A percentile compares a stretch with the other conserved stretches of the same genome.
phyloP scores from a whole-genome alignment of 1,140 invertebrate species.

The Heliconius hewitsoni region DNA sequence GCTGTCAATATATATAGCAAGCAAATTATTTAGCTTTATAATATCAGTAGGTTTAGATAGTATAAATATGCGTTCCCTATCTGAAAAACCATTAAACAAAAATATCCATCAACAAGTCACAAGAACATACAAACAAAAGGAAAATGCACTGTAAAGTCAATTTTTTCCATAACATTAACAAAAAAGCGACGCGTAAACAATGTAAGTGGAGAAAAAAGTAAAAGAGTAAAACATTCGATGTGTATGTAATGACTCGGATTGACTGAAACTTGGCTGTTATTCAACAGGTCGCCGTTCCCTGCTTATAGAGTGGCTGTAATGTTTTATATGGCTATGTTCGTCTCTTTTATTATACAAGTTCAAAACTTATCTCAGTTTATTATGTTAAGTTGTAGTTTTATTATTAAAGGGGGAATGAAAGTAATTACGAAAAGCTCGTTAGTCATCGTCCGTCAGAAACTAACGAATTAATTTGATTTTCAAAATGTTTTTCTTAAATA shows the following conservation, averaged over 20 bases:
- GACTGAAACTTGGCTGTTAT: slow-evolving; percentile 26
- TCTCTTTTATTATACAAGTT: background rate
- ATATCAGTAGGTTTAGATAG: too few species aligned
- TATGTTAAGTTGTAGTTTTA: too few species aligned
- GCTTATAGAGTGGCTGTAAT: slow-evolving; percentile 23
- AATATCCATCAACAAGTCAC: background rate
- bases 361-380: too few species aligned
- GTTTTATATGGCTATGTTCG: background rate
- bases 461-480: too few species aligned
- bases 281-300: slow-evolving; percentile 33
- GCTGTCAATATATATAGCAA: too few species aligned
- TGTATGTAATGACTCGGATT: slow-evolving; percentile 33
- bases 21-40: too few species aligned
- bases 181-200: slow-evolving; percentile 12
- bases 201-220: slow-evolving; percentile 11
- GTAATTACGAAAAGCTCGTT: too few species aligned
- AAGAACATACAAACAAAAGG: background rate
- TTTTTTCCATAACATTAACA: slow-evolving; percentile 9
- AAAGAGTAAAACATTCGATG: slow-evolving; percentile 16
- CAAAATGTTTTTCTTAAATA: too few species aligned
- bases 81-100: background rate
- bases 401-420: too few species aligned
- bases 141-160: background rate
- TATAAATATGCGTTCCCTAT: too few species aligned
- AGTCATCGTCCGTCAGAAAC: too few species aligned